A percentile compares a stretch with the other conserved stretches of the same genome.
These are phyloP conservation scores for Xiphophorus birchmanni DNA, from an alignment of 2,797 vertebrate species.

Conservation along the genomic window DNA sequence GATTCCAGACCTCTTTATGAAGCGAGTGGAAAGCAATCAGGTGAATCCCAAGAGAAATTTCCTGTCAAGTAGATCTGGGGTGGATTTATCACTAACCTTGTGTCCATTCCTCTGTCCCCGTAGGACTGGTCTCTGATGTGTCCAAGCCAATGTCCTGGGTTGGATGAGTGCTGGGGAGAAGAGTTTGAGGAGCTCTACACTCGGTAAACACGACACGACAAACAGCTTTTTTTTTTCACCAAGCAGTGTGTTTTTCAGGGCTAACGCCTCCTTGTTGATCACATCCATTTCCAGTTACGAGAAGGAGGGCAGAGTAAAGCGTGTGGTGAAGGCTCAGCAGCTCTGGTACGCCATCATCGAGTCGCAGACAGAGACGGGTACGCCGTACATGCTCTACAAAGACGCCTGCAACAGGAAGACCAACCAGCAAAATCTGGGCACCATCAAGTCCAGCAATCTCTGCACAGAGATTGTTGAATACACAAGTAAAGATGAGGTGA, in stretches of 20 bases:
- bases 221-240: background rate
- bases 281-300: constrained; percentile 80
- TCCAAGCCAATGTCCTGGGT: constrained; percentile 91
- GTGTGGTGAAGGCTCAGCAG: constrained; percentile 94
- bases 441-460: constrained; percentile 96
- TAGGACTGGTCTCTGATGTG: constrained; percentile 97
- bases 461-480: constrained; percentile 96
- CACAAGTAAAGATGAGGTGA: constrained; percentile 92
- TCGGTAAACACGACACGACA: constrained; percentile 56
- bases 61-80: background rate
- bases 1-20: constrained; percentile 99
- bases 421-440: constrained; percentile 98
- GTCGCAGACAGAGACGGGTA: constrained; percentile 96
- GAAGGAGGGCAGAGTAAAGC: constrained; percentile 84
- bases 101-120: constrained; percentile 1
- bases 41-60: constrained; percentile 27
- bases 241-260: background rate
- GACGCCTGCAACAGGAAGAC: constrained; percentile 97
- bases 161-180: constrained; percentile 96
- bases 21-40: constrained; percentile 93
- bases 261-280: background rate
- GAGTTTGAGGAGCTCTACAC: constrained; percentile 95
- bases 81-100: background rate
- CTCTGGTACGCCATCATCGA: constrained; percentile 96
- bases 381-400: constrained; percentile 97